A percentile compares a stretch with the other conserved stretches of the same genome.
These are phyloP conservation scores for Ceraclea dissimilis DNA, from an alignment of 2,888 invertebrate species.

Conservation along the genomic window DNA sequence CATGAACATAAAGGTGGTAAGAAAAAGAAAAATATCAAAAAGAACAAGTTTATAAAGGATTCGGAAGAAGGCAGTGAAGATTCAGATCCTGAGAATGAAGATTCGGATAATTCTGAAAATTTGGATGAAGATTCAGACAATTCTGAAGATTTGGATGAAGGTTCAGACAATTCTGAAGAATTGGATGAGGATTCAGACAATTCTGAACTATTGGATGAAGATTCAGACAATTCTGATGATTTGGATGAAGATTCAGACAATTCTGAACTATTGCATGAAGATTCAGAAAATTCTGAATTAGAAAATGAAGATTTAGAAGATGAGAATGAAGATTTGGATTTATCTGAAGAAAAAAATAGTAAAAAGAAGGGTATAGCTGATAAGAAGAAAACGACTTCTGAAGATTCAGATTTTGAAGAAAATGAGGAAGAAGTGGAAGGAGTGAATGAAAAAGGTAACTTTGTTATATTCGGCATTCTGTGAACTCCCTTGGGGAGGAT, in stretches of 20 bases:
- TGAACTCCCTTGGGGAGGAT: too few species aligned
- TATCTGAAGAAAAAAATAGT: conserved; percentile 25
- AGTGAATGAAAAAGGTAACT: conserved; percentile 27
- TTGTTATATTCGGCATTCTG: too few species aligned
- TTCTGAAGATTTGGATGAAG: conserved; percentile 25
- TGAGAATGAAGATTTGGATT: conserved; percentile 31
- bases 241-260: conserved; percentile 16
- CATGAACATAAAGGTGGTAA: conserved; percentile 27
- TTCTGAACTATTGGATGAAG: conserved; percentile 30
- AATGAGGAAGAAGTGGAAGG: conserved; percentile 26
- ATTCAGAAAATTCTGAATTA: conserved; percentile 29
- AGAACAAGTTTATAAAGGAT: not conserved
- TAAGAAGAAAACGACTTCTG: conserved; percentile 3
- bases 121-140: conserved; percentile 27
- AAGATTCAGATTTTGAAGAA: conserved; percentile 27
- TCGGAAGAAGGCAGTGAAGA: too few species aligned
- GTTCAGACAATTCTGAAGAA: conserved; percentile 12
- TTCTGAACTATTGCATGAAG: conserved; percentile 16
- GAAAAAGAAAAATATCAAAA: conserved; percentile 23
- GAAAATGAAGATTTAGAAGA: conserved; percentile 30
- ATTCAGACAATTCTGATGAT: conserved; percentile 29
- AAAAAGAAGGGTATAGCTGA: too few species aligned
- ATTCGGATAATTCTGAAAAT: conserved; percentile 20
- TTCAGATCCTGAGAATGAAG: conserved; percentile 23
- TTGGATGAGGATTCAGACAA: conserved; percentile 23